phyloP scores from a whole-genome alignment of 2,888 invertebrate species.

The Xestoiulus laeticollis region DNA sequence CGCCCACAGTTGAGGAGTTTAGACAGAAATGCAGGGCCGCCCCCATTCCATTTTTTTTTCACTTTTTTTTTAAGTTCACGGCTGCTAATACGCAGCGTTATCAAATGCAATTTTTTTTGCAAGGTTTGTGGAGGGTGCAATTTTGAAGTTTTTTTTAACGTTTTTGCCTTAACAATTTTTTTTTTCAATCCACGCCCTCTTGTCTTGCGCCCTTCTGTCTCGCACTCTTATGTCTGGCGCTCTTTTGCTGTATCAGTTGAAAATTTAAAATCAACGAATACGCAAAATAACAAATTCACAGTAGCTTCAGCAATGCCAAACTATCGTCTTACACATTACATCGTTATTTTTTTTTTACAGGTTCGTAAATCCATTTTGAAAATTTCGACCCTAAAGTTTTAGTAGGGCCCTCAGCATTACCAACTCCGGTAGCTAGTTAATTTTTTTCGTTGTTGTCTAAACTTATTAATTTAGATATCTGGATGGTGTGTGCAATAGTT shows the following conservation, averaged over 20 bases:
- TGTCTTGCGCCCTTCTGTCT: slow-evolving; percentile 26
- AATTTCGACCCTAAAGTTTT: slow-evolving; percentile 2
- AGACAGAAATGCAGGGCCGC: slow-evolving; percentile 26
- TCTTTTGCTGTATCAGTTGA: slow-evolving; percentile 26
- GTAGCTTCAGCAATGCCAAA: slow-evolving; percentile 26
- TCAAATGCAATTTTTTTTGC: slow-evolving; percentile 15
- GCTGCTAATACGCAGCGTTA: slow-evolving; percentile 5
- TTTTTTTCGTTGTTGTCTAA: background rate
- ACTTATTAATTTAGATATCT: slow-evolving; percentile 7
- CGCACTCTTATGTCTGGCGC: slow-evolving; percentile 26
- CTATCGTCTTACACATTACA: slow-evolving; percentile 11
- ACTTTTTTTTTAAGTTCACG: too few species aligned
- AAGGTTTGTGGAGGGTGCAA: slow-evolving; percentile 5
- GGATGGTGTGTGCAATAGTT: slow-evolving; percentile 26
- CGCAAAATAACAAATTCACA: slow-evolving; percentile 26
- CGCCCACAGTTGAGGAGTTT: slow-evolving; percentile 26
- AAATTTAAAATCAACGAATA: slow-evolving; percentile 10
- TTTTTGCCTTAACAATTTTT: slow-evolving; percentile 23
- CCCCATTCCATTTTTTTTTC: slow-evolving; percentile 12
- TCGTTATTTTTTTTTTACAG: background rate
- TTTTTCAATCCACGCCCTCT: slow-evolving; percentile 26
- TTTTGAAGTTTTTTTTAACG: background rate
- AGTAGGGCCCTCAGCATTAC: background rate
- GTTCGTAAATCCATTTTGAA: background rate
- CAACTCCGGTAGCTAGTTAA: background rate